Evolutionary conservation across 1,140 invertebrate genomes (phyloP).

Genomic region (Rhynchophorus ferrugineus): DNA sequence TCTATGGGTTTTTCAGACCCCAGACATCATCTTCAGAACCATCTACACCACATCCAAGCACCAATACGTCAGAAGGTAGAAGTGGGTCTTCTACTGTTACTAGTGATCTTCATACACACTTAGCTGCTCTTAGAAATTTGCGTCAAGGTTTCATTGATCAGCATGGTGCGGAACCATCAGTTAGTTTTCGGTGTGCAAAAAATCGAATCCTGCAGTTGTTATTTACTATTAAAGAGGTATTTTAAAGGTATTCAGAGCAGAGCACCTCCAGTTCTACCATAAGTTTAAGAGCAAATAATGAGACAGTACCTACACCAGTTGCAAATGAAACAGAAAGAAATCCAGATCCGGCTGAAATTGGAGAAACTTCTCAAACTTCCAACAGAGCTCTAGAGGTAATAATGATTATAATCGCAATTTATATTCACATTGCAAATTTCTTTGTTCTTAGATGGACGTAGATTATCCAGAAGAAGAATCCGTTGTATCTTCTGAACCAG

Average conservation of each 20-base stretch:
- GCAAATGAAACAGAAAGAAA: not conserved
- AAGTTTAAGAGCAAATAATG: slow-evolving; percentile 31
- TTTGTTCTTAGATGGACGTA: slow-evolving; percentile 10
- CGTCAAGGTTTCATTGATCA: slow-evolving; percentile 38
- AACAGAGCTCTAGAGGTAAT: slow-evolving; percentile 8
- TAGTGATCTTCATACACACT: slow-evolving; percentile 33
- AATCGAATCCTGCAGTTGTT: not conserved
- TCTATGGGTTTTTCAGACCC: slow-evolving; percentile 6
- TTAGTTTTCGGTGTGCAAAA: slow-evolving; percentile 29
- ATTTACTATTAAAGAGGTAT: not conserved
- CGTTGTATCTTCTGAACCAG: slow-evolving; percentile 23
- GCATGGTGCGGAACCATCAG: slow-evolving; percentile 38
- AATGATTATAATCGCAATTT: slow-evolving; percentile 1
- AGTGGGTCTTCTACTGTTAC: slow-evolving; percentile 21
- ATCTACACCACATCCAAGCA: slow-evolving; percentile 10
- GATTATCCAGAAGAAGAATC: slow-evolving; percentile 28
- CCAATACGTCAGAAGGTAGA: not conserved
- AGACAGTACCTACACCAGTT: not conserved
- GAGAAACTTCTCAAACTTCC: slow-evolving; percentile 7
- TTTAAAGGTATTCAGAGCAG: slow-evolving; percentile 33
- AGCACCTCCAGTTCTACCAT: slow-evolving; percentile 39
- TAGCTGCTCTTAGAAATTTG: slow-evolving; percentile 35
- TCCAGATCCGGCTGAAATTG: not conserved
- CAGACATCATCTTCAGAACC: slow-evolving; percentile 16
- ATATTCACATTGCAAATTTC: not conserved